Conservation (phyloP, 2,113 vertebrate species). For the Lanius ludovicianus region DNA sequence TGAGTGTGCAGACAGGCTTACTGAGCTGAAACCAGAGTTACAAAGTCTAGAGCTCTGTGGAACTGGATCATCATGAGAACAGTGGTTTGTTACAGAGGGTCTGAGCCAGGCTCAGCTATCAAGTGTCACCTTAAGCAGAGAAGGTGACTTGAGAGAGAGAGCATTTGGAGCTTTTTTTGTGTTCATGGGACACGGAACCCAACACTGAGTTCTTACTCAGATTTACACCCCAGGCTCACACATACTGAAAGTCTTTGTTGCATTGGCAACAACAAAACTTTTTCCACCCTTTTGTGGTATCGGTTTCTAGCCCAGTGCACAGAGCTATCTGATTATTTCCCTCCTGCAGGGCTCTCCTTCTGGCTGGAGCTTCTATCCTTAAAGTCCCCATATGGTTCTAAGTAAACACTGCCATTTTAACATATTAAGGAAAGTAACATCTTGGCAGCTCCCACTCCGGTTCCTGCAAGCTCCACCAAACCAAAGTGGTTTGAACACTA, state of each 20-base stretch:
- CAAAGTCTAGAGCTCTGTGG: background rate
- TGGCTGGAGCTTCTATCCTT: constrained; percentile 9
- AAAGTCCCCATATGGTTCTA: constrained; percentile 50
- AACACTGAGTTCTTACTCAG: background rate
- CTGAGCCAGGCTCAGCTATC: background rate
- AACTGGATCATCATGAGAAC: background rate
- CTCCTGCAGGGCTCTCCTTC: constrained; percentile 24
- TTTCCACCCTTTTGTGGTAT: constrained; percentile 12
- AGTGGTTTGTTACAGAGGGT: background rate
- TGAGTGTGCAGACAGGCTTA: background rate
- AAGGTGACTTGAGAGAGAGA: background rate
- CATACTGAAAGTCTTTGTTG: background rate
- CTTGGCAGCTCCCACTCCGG: constrained; percentile 42
- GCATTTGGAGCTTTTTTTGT: background rate
- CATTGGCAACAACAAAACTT: background rate
- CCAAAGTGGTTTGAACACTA: constrained; percentile 44
- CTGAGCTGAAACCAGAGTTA: background rate
- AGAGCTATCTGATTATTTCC: constrained; percentile 40
- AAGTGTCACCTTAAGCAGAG: background rate
- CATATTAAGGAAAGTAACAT: constrained; percentile 35
- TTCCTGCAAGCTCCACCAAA: constrained; percentile 51
- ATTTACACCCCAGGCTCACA: background rate
- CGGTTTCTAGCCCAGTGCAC: background rate
- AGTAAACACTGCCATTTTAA: constrained; percentile 49
- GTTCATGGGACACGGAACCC: background rate